phyloP scores from a whole-genome alignment of 2,888 invertebrate species.

The Xestoiulus laeticollis region DNA sequence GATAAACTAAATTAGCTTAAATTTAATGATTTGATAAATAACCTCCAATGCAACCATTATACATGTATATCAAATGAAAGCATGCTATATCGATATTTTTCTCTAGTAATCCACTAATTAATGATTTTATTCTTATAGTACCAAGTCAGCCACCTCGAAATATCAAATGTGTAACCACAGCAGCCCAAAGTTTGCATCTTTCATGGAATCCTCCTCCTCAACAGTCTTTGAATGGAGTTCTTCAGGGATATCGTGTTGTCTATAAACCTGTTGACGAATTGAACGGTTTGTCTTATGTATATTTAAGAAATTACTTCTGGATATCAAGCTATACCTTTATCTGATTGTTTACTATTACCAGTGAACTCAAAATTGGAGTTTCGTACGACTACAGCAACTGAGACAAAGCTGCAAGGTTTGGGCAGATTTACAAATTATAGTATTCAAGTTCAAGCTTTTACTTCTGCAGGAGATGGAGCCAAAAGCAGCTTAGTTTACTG shows the following conservation, averaged over 20 bases:
- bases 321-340: not conserved
- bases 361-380: slow-evolving; percentile 66
- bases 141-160: slow-evolving; percentile 65
- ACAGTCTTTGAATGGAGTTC: slow-evolving; percentile 65
- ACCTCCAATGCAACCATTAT: too few relatives aligned
- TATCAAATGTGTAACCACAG: slow-evolving; percentile 63
- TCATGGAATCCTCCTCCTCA: slow-evolving; percentile 65
- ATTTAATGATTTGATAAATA: too few relatives aligned
- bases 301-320: too few relatives aligned
- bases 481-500: slow-evolving; percentile 80
- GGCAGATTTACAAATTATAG: slow-evolving; percentile 89
- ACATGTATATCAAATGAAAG: not conserved
- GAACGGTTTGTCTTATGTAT: slow-evolving; percentile 54
- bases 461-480: slow-evolving; percentile 84
- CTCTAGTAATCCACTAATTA: not conserved
- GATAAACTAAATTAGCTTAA: too few relatives aligned
- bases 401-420: slow-evolving; percentile 81
- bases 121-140: slow-evolving; percentile 60
- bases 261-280: slow-evolving; percentile 66
- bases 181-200: slow-evolving; percentile 64
- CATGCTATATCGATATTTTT: not conserved
- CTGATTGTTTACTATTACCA: slow-evolving; percentile 55
- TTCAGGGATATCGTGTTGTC: slow-evolving; percentile 78
- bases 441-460: slow-evolving; percentile 83
- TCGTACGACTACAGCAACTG: slow-evolving; percentile 75